Evolutionary conservation across 2,888 invertebrate species (phyloP).

Genomic region (Octonoba sinensis): DNA sequence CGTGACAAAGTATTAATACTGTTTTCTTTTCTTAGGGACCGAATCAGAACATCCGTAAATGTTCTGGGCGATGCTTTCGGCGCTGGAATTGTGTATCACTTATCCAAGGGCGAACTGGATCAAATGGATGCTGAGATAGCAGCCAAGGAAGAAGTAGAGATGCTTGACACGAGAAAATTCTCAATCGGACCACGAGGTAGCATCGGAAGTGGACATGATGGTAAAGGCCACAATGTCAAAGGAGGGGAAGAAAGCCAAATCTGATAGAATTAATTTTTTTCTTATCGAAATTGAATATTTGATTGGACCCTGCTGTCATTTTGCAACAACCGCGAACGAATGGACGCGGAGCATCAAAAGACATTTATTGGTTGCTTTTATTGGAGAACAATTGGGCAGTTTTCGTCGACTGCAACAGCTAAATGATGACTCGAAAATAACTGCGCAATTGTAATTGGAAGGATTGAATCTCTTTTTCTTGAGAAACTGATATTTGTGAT

Average conservation of each 20-base stretch:
- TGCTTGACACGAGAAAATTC: conserved; percentile 57
- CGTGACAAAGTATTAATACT: too few species aligned
- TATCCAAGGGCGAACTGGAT: conserved; percentile 72
- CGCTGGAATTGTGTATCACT: conserved; percentile 75
- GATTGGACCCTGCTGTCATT: too few species aligned
- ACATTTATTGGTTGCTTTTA: too few species aligned
- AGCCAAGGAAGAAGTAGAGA: conserved; percentile 45
- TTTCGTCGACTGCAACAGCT: too few species aligned
- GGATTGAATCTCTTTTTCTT: too few species aligned
- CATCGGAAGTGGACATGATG: conserved; percentile 29
- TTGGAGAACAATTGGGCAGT: too few species aligned
- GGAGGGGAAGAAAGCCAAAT: conserved; percentile 59
- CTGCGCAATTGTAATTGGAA: too few species aligned
- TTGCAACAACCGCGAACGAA: too few species aligned
- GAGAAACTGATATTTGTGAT: too few species aligned
- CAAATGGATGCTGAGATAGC: conserved; percentile 68
- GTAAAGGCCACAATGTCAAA: conserved; percentile 40
- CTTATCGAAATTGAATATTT: too few species aligned
- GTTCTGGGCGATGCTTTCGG: conserved; percentile 76
- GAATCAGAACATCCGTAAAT: conserved; percentile 75
- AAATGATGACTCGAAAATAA: too few species aligned
- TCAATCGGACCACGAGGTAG: conserved; percentile 49
- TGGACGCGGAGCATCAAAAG: too few species aligned
- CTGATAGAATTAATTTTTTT: conserved; percentile 3
- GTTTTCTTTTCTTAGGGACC: conserved; percentile 70